phyloP scores from a whole-genome alignment of 2,113 vertebrate species.

The Seriola quinqueradiata region DNA sequence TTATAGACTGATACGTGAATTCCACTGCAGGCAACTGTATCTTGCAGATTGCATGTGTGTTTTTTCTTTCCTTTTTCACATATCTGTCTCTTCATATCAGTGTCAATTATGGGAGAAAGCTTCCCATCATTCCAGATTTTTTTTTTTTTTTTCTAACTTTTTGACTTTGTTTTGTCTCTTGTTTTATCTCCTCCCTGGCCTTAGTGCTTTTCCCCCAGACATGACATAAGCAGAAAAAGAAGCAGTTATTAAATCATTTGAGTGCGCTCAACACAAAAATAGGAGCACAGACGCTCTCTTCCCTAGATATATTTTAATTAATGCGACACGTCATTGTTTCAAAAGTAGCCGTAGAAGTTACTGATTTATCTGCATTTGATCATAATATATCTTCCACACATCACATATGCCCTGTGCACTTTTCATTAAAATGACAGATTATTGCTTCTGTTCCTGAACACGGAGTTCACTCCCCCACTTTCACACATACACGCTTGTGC shows the following conservation, averaged over 20 bases:
- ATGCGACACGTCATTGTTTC: conserved; percentile 77
- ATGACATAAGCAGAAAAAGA: conserved; percentile 75
- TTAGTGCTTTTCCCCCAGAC: conserved; percentile 56
- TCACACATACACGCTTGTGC: conserved; percentile 41
- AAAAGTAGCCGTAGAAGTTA: conserved; percentile 78
- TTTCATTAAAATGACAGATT: conserved; percentile 84
- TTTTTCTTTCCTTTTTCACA: conserved; percentile 52
- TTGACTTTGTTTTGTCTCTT: conserved; percentile 61
- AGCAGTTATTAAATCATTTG: conserved; percentile 75
- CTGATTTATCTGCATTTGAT: conserved; percentile 82
- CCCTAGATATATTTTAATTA: conserved; percentile 75
- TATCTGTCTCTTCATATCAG: conserved; percentile 52
- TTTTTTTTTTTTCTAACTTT: conserved; percentile 12
- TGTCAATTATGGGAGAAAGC: conserved; percentile 52
- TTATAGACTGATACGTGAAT: conserved; percentile 66
- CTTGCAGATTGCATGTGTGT: conserved; percentile 51
- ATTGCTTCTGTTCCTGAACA: conserved; percentile 67
- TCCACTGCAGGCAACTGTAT: conserved; percentile 53
- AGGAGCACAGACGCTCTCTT: conserved; percentile 41
- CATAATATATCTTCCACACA: conserved; percentile 79
- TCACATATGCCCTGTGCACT: conserved; percentile 61
- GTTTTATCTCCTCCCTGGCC: conserved; percentile 40
- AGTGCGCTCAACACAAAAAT: conserved; percentile 62
- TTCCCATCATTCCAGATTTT: conserved; percentile 38
- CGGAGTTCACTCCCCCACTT: conserved; percentile 44